Base-by-base conservation (phyloP, 1,140 invertebrate species). In the Lepeophtheirus salmonis region DNA sequence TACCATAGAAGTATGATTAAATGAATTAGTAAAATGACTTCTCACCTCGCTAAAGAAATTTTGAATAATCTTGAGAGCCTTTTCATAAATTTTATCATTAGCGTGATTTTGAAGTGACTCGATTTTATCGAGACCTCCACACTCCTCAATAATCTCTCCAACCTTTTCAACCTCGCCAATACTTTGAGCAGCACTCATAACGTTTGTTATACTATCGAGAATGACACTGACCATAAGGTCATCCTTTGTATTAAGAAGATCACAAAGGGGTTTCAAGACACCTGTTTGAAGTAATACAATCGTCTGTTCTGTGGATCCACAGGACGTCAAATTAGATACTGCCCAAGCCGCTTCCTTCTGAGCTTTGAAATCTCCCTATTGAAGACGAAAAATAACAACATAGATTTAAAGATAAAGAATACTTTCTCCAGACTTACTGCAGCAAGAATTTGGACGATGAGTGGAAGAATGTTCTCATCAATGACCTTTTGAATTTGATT, bases 271-370 rank as follows among this genome's bases (percentile, higher is more conserved):
- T 21, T 63, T 3, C 72, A 82, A 65, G 6, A 76, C 73, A 50
- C 75, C 76, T 12, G 67, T 23, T 57, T 78, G 69, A 16, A 84
- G 75, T n/a, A 86, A 70, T 41, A 71, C 71, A 17, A 76, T 72
- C 48, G 86, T 76, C 67, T 88, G 84, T 53, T 80, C 73, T 20
- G 77, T 70, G 2, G 74, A 25, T 10, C 59, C 59, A 76, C 6
- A 83, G 83, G 84, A 80, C 4, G 83, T 85, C 24, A 86, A 77
- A 68, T 88, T 88, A 25, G 83, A 84, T 14, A 88, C 75, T 6
- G 81, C 83, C 83, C 83, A 88, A 0, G 81, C 79, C 58, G 83
- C 83, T 71, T 87, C 84, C 65, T 85, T 85, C 70, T 85, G 81
- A 17, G 80, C 80, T 64, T 80, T 81, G 66, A 80, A 78, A 66